Conservation (phyloP, 1,140 invertebrate species). For the Nephotettix cincticeps region DNA sequence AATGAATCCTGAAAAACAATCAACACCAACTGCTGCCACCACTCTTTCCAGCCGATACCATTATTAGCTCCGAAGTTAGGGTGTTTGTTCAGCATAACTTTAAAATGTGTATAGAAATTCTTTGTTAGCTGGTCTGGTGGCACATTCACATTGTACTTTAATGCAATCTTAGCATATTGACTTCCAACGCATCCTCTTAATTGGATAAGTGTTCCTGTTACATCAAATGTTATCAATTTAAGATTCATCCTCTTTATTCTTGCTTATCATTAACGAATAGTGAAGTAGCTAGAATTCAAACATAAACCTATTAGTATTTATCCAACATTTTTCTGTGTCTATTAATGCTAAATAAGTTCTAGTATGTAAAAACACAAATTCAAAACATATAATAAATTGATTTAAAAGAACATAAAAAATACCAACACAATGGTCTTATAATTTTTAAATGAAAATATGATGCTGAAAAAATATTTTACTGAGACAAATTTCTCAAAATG, state of each 20-base stretch:
- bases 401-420: no score
- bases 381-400: no score
- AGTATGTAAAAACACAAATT: no score
- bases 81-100: slow-evolving; percentile 60
- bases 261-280: no score
- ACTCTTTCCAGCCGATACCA: slow-evolving; percentile 70
- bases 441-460: no score
- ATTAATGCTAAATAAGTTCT: no score
- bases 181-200: slow-evolving; percentile 67
- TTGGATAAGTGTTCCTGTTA: slow-evolving; percentile 79
- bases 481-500: no score
- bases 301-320: no score
- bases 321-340: no score
- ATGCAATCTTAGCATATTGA: slow-evolving; percentile 69
- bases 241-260: background rate
- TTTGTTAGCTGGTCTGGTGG: slow-evolving; percentile 57
- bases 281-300: no score
- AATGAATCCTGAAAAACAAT: slow-evolving; percentile 22
- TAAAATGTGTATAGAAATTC: slow-evolving; percentile 64
- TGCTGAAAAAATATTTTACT: no score
- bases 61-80: slow-evolving; percentile 76
- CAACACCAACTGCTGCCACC: slow-evolving; percentile 62
- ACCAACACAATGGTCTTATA: no score
- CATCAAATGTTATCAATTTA: slow-evolving; percentile 79
- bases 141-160: slow-evolving; percentile 63